These are phyloP conservation scores for Cyprinodon brontotheroides DNA, from an alignment of 2,113 vertebrate genomes.

Conservation along the genomic window DNA sequence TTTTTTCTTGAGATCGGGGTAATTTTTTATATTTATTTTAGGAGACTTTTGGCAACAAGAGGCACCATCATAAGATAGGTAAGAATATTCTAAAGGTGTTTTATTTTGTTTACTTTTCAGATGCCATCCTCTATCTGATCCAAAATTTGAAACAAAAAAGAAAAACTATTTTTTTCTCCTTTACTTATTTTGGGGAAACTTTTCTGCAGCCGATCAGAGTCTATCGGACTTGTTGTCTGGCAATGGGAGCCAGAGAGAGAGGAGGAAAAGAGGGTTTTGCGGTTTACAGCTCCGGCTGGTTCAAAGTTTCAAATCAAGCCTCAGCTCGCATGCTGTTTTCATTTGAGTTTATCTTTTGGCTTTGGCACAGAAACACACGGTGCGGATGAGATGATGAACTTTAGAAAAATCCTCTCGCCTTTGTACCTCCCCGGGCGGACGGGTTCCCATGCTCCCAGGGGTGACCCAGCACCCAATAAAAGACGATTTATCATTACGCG, in stretches of 20 bases:
- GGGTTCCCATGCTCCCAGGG: conserved; percentile 59
- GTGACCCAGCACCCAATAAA: conserved; percentile 55
- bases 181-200: conserved; percentile 19
- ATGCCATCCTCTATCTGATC: conserved; percentile 4
- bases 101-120: not conserved
- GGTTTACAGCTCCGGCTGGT: conserved; percentile 77
- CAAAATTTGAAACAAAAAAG: not conserved
- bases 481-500: conserved; percentile 52
- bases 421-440: conserved; percentile 14
- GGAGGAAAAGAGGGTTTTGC: conserved; percentile 59
- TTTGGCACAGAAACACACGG: conserved; percentile 23
- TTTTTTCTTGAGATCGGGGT: conserved; percentile 9
- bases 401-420: conserved; percentile 38
- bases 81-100: conserved; percentile 36
- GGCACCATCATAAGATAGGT: conserved; percentile 55
- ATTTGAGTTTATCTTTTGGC: conserved; percentile 41
- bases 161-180: not conserved
- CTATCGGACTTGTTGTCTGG: conserved; percentile 63
- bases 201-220: conserved; percentile 40
- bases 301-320: conserved; percentile 72
- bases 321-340: conserved; percentile 61
- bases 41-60: conserved; percentile 28
- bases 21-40: conserved; percentile 23
- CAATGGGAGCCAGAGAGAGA: conserved; percentile 66
- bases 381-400: conserved; percentile 32